Evolutionary conservation across 2,113 vertebrate species (phyloP).

Genomic region (Tachycineta bicolor): DNA sequence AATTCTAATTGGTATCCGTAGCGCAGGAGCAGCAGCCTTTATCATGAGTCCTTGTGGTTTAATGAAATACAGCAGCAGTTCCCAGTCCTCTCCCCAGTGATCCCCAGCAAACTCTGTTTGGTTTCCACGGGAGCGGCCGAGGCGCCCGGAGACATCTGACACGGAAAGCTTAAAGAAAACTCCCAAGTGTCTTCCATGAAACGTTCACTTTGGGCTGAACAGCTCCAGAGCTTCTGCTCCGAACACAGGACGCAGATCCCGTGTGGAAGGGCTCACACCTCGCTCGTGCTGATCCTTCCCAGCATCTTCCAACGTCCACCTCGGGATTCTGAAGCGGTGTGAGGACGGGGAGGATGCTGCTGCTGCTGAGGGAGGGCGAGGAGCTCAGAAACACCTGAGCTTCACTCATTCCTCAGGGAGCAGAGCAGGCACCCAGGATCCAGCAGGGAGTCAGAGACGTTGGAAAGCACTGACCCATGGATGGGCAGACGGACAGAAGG

Average conservation of each 20-base stretch:
- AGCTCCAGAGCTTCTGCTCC: background rate
- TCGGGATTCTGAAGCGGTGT: fast-evolving
- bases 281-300: background rate
- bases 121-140: background rate
- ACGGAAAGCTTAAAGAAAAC: background rate
- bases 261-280: background rate
- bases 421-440: background rate
- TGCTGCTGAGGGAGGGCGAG: background rate
- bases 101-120: background rate
- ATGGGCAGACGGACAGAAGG: background rate
- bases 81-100: constrained; percentile 8
- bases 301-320: fast-evolving
- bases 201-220: background rate
- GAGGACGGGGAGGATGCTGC: background rate
- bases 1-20: background rate
- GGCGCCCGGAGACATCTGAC: background rate
- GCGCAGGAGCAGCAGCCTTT: constrained; percentile 13
- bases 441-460: background rate
- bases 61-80: constrained; percentile 46
- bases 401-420: background rate
- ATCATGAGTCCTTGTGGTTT: constrained; percentile 4
- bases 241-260: background rate
- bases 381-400: background rate
- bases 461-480: background rate
- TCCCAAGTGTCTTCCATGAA: background rate